Evolutionary conservation across 2,888 invertebrate species (phyloP).

Genomic region (Nasonovia ribisnigri): DNA sequence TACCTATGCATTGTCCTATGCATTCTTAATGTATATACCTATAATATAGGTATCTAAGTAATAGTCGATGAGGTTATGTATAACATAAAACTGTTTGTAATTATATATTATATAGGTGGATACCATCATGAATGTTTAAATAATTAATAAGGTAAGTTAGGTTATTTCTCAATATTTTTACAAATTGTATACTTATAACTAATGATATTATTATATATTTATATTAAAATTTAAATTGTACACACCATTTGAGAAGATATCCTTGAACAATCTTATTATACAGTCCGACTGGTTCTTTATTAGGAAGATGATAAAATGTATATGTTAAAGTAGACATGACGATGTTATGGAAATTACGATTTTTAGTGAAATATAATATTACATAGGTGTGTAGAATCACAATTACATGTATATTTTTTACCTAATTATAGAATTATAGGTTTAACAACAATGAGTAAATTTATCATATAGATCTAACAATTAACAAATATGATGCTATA

Average conservation of each 20-base stretch:
- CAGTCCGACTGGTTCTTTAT: slow-evolving; percentile 69
- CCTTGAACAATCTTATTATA: slow-evolving; percentile 69
- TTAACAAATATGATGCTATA: slow-evolving; percentile 36
- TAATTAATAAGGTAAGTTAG: background rate
- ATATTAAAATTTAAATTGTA: slow-evolving; percentile 23
- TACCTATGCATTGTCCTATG: too few species aligned
- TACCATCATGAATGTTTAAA: background rate
- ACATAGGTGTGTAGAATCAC: background rate
- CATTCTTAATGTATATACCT: too few species aligned
- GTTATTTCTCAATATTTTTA: background rate
- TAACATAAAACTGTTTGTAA: background rate
- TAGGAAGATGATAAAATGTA: slow-evolving; percentile 70
- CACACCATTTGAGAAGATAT: slow-evolving; percentile 71
- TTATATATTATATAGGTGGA: background rate
- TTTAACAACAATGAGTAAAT: background rate
- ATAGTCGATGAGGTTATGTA: background rate
- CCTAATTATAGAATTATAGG: background rate
- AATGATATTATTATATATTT: background rate
- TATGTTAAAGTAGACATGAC: slow-evolving; percentile 31
- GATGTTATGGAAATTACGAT: background rate
- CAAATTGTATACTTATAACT: background rate
- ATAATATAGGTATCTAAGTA: background rate
- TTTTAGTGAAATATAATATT: background rate
- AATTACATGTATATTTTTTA: background rate
- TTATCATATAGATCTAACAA: background rate